Conservation (phyloP, 2,888 invertebrate species). For the Hanleya hanleyi region DNA sequence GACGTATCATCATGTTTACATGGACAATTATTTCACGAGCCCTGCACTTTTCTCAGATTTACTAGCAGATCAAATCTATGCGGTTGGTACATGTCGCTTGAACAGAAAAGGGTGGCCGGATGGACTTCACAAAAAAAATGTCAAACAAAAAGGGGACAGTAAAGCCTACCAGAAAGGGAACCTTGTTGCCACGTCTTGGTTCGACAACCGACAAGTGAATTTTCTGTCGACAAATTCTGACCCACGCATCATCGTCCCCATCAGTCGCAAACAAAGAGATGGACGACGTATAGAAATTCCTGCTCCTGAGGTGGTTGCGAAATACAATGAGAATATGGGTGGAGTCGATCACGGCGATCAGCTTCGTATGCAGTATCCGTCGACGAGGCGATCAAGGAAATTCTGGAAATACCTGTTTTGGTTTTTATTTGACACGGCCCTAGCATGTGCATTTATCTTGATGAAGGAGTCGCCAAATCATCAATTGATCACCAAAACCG, state of each 20-base stretch:
- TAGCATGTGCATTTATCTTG: no score
- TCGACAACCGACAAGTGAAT: background rate
- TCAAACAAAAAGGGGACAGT: background rate
- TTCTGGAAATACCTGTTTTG: no score
- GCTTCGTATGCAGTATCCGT: no score
- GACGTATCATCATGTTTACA: constrained; percentile 8
- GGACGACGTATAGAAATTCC: no score
- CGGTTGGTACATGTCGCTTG: background rate
- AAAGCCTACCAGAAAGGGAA: background rate
- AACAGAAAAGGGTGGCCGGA: background rate
- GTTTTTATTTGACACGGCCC: no score
- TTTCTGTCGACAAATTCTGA: constrained; percentile 1
- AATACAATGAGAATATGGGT: no score
- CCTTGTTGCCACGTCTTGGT: background rate
- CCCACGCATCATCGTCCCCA: background rate
- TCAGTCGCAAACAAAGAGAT: background rate
- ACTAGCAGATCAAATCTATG: background rate
- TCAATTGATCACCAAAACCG: no score
- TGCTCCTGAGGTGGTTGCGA: no score
- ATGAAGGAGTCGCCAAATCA: no score
- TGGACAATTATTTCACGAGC: constrained; percentile 11
- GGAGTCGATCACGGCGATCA: no score
- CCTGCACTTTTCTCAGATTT: background rate
- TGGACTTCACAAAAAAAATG: background rate
- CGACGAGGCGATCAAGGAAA: no score